Percentiles rank a stretch among this genome's conserved stretches.
Conservation (phyloP, 2,888 invertebrate genomes). For the Busseola fusca region DNA sequence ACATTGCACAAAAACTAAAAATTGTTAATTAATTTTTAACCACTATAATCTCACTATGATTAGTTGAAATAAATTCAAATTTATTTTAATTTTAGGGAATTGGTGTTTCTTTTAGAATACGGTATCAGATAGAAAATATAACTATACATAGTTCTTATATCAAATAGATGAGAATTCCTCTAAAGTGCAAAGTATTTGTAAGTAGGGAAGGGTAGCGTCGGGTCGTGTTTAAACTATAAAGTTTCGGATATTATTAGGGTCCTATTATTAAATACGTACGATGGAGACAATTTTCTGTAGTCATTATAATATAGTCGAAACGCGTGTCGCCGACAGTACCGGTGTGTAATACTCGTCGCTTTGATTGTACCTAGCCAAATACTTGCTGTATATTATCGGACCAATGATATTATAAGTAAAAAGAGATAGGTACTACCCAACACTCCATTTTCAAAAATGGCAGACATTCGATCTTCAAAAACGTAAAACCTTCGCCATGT, state of each 20-base stretch:
- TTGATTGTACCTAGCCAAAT: slow-evolving; percentile 54
- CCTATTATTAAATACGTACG: slow-evolving; percentile 61
- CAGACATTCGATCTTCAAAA: not conserved
- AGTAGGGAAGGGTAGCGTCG: slow-evolving; percentile 63
- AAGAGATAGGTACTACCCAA: not conserved
- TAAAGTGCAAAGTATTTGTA: slow-evolving; percentile 70
- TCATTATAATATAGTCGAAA: slow-evolving; percentile 29
- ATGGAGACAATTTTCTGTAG: slow-evolving; percentile 60
- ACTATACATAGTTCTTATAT: slow-evolving; percentile 46
- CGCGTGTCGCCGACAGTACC: slow-evolving; percentile 37
- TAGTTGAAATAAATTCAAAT: slow-evolving; percentile 48
- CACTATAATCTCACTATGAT: slow-evolving; percentile 47
- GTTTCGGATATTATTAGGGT: slow-evolving; percentile 65
- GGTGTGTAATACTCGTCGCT: slow-evolving; percentile 45
- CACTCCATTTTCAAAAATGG: not conserved
- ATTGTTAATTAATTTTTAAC: slow-evolving; percentile 54
- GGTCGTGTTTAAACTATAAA: slow-evolving; percentile 55
- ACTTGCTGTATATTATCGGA: slow-evolving; percentile 36
- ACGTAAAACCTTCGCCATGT: not conserved
- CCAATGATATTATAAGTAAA: not conserved
- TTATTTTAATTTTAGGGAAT: slow-evolving; percentile 49
- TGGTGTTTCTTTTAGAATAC: slow-evolving; percentile 55
- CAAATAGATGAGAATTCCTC: slow-evolving; percentile 46
- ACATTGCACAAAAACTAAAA: slow-evolving; percentile 71
- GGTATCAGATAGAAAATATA: slow-evolving; percentile 52